Conservation (phyloP, 2,797 vertebrate species). For the Sebastiscus albofasciatus region DNA sequence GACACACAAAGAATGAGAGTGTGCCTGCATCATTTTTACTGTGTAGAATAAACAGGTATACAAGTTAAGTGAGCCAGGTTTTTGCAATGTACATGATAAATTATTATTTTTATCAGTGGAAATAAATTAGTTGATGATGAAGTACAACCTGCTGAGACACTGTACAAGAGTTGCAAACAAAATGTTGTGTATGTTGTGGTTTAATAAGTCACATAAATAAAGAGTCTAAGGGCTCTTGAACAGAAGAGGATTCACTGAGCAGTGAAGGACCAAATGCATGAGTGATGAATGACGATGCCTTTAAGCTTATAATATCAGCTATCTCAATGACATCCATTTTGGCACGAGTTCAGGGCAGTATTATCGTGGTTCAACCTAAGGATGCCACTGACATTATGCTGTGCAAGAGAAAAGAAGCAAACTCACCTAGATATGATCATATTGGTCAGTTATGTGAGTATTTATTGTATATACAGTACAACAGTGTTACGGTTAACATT, state of each 20-base stretch:
- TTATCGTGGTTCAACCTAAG: not conserved
- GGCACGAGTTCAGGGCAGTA: not conserved
- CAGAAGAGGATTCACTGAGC: not conserved
- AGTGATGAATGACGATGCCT: too few relatives aligned
- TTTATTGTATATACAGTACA: not conserved
- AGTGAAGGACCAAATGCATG: not conserved
- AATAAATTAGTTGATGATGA: not conserved
- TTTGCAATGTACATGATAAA: not conserved
- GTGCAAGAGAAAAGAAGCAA: not conserved
- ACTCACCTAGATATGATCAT: not conserved
- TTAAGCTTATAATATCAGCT: too few relatives aligned
- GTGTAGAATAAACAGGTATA: not conserved
- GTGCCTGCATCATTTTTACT: not conserved
- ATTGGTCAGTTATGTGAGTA: not conserved
- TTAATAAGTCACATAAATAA: not conserved
- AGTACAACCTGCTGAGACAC: not conserved
- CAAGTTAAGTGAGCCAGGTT: not conserved
- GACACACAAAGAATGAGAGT: not conserved
- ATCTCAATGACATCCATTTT: not conserved
- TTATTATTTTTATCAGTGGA: not conserved
- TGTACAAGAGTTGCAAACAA: not conserved
- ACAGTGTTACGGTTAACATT: not conserved
- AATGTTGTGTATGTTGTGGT: not conserved
- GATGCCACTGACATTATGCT: not conserved
- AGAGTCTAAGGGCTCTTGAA: not conserved